phyloP scores from a whole-genome alignment of 1,140 invertebrate species.

The Scylla paramamosain region DNA sequence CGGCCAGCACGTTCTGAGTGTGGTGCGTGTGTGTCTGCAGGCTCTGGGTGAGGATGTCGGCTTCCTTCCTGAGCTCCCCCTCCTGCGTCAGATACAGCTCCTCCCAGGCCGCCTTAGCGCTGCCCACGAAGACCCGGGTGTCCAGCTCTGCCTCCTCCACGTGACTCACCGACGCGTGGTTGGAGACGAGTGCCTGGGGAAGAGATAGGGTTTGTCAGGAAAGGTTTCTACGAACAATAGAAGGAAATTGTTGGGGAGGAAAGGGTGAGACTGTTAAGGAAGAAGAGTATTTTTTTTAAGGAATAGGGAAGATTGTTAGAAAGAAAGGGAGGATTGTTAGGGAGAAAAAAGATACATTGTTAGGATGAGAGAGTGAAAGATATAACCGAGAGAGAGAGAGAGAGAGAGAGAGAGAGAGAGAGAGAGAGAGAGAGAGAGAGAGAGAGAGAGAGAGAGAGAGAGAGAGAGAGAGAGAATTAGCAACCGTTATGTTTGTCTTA shows the following conservation, averaged over 20 bases:
- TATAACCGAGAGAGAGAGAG: not conserved
- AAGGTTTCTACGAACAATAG: no score
- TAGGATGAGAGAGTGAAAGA: not conserved
- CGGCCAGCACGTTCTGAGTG: constrained; percentile 76
- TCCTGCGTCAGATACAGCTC: constrained; percentile 78
- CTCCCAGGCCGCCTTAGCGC: constrained; percentile 77
- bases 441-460: no score
- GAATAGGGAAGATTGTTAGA: no score
- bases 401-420: not conserved
- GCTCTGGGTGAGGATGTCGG: constrained; percentile 76
- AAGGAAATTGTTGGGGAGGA: no score
- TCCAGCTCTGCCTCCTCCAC: constrained; percentile 77
- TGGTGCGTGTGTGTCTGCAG: constrained; percentile 77
- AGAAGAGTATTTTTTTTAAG: no score
- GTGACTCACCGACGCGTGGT: constrained; percentile 69
- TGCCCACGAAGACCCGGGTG: constrained; percentile 73
- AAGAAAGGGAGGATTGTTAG: no score
- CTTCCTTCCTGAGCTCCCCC: constrained; percentile 77
- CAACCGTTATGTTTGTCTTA: no score
- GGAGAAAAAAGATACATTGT: no score
- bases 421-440: no score
- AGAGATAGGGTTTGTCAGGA: not conserved
- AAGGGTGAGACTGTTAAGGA: no score
- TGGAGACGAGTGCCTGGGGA: constrained; percentile 68
- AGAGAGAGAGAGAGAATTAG: no score